Percentiles rank a stretch among this genome's conserved stretches.
These are phyloP conservation scores for Lycocerus yunnanus DNA, from an alignment of 2,888 invertebrate species.

Conservation along the genomic window DNA sequence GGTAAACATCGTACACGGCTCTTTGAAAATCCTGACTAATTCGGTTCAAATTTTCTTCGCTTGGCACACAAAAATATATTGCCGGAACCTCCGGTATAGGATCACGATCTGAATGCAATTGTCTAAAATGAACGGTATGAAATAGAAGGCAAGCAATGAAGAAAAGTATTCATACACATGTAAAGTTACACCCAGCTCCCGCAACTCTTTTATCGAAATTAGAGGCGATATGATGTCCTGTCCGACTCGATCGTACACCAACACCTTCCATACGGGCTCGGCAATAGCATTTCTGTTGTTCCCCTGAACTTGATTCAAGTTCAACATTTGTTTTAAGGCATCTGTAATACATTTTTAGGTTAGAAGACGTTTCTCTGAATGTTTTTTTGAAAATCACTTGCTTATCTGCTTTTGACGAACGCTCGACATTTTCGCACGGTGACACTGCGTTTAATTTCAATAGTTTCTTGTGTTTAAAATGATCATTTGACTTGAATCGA, in stretches of 20 bases:
- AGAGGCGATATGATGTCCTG: slow-evolving; percentile 98
- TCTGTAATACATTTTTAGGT: slow-evolving; percentile 57
- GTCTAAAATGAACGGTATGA: slow-evolving; percentile 59
- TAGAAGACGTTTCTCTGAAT: neutral
- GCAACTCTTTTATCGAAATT: slow-evolving; percentile 91
- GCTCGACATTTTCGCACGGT: slow-evolving; percentile 60
- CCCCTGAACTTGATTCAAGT: slow-evolving; percentile 77
- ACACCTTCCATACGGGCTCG: slow-evolving; percentile 95
- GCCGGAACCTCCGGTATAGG: slow-evolving; percentile 98
- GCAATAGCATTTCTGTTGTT: slow-evolving; percentile 73
- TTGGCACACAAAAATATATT: slow-evolving; percentile 96
- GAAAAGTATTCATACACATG: slow-evolving; percentile 79
- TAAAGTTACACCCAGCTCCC: slow-evolving; percentile 95
- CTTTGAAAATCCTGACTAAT: slow-evolving; percentile 90
- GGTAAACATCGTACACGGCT: slow-evolving; percentile 91
- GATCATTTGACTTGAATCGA: neutral
- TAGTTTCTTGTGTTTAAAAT: neutral
- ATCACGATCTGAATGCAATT: slow-evolving; percentile 85
- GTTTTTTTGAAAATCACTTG: slow-evolving; percentile 51
- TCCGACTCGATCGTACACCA: slow-evolving; percentile 94
- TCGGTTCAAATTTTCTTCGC: slow-evolving; percentile 92
- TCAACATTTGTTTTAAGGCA: slow-evolving; percentile 94
- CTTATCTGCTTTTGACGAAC: slow-evolving; percentile 75
- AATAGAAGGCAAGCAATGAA: slow-evolving; percentile 9
- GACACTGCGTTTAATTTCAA: neutral